Evolutionary conservation across 1,140 invertebrate species (phyloP).

Genomic region (Lucilia sericata): DNA sequence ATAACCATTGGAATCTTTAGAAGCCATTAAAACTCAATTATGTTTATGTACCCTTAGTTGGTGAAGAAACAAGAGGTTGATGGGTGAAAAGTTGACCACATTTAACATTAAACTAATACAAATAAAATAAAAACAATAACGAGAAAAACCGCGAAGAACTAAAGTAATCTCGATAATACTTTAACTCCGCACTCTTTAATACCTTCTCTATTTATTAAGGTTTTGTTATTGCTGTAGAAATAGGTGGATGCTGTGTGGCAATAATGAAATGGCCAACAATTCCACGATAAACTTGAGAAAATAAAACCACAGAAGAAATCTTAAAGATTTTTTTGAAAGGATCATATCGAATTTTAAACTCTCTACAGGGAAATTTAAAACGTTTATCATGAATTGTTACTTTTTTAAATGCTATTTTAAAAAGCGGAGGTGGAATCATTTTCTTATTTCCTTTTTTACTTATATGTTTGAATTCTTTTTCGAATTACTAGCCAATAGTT

Average conservation of each 20-base stretch:
- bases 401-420: too few relatives aligned
- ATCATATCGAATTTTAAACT: too few relatives aligned
- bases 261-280: neutral
- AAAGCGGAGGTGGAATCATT: too few relatives aligned
- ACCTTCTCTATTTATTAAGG: too few relatives aligned
- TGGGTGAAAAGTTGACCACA: neutral
- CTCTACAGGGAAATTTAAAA: too few relatives aligned
- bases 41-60: neutral
- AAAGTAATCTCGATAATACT: conserved; percentile 20
- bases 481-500: too few relatives aligned
- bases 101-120: neutral
- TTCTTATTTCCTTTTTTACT: too few relatives aligned
- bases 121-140: neutral
- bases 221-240: too few relatives aligned
- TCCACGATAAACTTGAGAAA: neutral
- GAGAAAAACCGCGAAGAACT: conserved; percentile 4
- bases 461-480: too few relatives aligned
- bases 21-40: conserved; percentile 24
- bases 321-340: too few relatives aligned
- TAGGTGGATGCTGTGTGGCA: neutral
- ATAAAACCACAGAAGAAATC: neutral
- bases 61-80: too few relatives aligned
- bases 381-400: too few relatives aligned
- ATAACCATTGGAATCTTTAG: neutral
- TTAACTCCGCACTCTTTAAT: neutral